A percentile compares a stretch with the other conserved stretches of the same genome.
Evolutionary conservation across 2,113 vertebrate species (phyloP).

Genomic region (Carollia perspicillata): DNA sequence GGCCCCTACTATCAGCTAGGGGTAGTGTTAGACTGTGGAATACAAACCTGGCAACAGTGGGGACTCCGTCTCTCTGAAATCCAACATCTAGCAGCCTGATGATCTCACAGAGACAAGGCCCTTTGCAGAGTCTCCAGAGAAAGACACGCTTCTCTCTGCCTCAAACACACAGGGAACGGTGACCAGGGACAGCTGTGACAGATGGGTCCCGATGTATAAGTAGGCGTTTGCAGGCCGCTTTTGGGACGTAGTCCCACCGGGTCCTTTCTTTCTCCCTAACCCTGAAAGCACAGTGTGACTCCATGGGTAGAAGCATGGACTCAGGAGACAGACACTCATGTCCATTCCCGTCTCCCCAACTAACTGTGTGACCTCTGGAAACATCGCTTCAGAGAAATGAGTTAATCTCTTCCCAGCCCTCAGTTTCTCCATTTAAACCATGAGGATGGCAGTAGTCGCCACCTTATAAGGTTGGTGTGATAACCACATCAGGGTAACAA

Average conservation of each 20-base stretch:
- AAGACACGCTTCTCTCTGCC: neutral
- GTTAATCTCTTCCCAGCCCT: neutral
- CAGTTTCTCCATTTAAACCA: neutral
- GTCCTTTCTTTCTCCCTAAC: neutral
- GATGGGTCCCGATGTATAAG: neutral
- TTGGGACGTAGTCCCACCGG: neutral
- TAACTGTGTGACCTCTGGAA: neutral
- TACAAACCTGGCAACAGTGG: neutral
- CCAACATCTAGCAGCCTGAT: neutral
- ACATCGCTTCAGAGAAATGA: neutral
- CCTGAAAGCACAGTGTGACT: neutral
- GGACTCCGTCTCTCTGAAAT: neutral
- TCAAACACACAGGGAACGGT: neutral
- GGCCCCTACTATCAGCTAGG: neutral
- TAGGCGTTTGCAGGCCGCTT: neutral
- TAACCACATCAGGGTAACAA: neutral
- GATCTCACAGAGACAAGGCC: neutral
- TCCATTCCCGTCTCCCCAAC: neutral
- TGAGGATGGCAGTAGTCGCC: neutral
- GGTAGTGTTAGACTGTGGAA: neutral
- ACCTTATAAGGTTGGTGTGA: neutral
- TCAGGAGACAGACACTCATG: neutral
- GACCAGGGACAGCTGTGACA: neutral
- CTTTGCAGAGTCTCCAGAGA: neutral
- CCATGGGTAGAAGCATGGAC: neutral